Percentiles rank a stretch among this genome's conserved stretches.
These are phyloP conservation scores for Crematogaster levior DNA, from an alignment of 2,888 invertebrate species.

Conservation along the genomic window DNA sequence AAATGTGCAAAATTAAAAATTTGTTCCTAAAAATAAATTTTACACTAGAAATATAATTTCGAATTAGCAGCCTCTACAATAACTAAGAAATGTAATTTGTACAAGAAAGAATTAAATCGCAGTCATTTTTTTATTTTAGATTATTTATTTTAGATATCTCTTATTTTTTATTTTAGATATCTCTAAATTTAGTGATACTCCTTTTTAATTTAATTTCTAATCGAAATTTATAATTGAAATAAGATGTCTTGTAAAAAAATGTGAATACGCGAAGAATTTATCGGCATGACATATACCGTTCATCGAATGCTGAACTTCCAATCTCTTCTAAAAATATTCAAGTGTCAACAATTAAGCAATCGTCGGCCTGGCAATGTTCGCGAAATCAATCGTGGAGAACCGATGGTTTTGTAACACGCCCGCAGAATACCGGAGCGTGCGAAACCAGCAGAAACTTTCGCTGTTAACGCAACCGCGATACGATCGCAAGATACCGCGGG, in stretches of 20 bases:
- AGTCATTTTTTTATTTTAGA: neutral
- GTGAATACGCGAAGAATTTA: neutral
- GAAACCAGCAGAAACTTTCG: conserved; percentile 59
- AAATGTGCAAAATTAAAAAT: neutral
- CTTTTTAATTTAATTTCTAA: neutral
- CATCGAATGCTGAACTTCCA: neutral
- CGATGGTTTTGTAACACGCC: conserved; percentile 24
- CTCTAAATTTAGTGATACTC: neutral
- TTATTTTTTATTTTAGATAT: too few relatives aligned
- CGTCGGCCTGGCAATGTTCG: neutral
- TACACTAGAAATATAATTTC: neutral
- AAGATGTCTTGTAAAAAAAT: neutral
- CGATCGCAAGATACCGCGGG: conserved; percentile 7
- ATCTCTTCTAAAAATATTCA: neutral
- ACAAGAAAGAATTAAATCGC: neutral
- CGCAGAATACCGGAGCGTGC: conserved; percentile 31
- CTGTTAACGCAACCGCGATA: conserved; percentile 41
- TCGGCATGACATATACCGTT: neutral
- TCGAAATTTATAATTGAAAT: neutral
- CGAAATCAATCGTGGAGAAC: conserved; percentile 20
- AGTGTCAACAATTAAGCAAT: neutral
- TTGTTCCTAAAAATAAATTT: neutral
- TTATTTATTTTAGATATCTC: neutral
- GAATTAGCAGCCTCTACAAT: neutral
- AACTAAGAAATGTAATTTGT: neutral